Percentiles rank a stretch among this genome's conserved stretches.
phyloP scores from a whole-genome alignment of 2,888 invertebrate genomes.

The Azorinus chamasolen region DNA sequence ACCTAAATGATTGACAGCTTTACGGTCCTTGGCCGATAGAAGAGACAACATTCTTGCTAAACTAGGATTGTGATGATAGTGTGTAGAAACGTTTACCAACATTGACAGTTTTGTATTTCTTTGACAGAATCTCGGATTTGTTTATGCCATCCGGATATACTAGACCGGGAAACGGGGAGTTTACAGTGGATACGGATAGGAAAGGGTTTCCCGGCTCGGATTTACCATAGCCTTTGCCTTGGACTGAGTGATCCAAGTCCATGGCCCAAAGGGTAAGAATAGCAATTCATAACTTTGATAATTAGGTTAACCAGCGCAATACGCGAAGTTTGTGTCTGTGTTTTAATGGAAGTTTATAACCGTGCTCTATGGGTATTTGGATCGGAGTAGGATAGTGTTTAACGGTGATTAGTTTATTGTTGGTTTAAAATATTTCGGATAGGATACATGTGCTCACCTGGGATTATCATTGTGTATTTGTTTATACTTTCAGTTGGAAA shows the following conservation, averaged over 20 bases:
- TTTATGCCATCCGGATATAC: constrained; percentile 76
- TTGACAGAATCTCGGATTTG: constrained; percentile 82
- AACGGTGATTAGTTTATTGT: constrained; percentile 35
- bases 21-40: constrained; percentile 79
- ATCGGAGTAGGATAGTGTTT: constrained; percentile 44
- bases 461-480: constrained; percentile 30
- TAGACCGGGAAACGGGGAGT: constrained; percentile 59
- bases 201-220: constrained; percentile 64
- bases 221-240: constrained; percentile 62
- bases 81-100: constrained; percentile 78
- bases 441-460: constrained; percentile 15
- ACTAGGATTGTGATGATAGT: constrained; percentile 81
- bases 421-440: constrained; percentile 32
- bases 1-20: constrained; percentile 81
- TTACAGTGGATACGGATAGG: constrained; percentile 60
- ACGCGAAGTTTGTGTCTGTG: constrained; percentile 52
- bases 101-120: constrained; percentile 83
- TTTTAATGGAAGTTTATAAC: constrained; percentile 69
- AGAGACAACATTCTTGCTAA: constrained; percentile 81
- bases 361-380: constrained; percentile 56
- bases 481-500: constrained; percentile 80
- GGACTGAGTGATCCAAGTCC: constrained; percentile 63
- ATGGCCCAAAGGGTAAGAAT: constrained; percentile 82
- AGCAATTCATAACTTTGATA: constrained; percentile 55
- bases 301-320: constrained; percentile 52